Evolutionary conservation across 2,113 vertebrate genomes (phyloP).

Genomic region (Oreochromis tanganicae): DNA sequence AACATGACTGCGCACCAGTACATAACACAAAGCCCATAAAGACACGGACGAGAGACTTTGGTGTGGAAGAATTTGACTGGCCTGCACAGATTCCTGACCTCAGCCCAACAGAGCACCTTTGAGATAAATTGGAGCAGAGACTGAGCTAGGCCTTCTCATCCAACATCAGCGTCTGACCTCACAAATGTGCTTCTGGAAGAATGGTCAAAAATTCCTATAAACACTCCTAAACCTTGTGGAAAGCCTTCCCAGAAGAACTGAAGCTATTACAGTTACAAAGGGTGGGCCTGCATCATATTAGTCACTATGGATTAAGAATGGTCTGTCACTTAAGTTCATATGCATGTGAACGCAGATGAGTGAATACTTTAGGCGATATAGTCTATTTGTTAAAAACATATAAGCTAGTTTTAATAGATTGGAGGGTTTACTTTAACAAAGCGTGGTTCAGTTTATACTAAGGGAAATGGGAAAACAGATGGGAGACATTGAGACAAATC

Average conservation of each 20-base stretch:
- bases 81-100: background rate
- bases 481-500: background rate
- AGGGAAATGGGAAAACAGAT: background rate
- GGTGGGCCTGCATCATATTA: background rate
- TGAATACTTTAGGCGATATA: rapidly evolving
- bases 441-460: background rate
- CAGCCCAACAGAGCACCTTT: rapidly evolving
- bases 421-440: background rate
- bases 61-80: background rate
- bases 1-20: background rate
- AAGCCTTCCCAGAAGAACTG: background rate
- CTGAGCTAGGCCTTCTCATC: background rate
- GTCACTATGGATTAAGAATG: background rate
- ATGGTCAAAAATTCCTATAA: background rate
- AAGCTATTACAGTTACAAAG: background rate
- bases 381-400: background rate
- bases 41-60: background rate
- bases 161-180: background rate
- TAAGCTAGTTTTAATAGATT: background rate
- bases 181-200: background rate
- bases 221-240: background rate
- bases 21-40: background rate
- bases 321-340: background rate
- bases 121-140: background rate
- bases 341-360: background rate